Evolutionary conservation across 2,888 invertebrate genomes (phyloP).

Genomic region (Dione juno): DNA sequence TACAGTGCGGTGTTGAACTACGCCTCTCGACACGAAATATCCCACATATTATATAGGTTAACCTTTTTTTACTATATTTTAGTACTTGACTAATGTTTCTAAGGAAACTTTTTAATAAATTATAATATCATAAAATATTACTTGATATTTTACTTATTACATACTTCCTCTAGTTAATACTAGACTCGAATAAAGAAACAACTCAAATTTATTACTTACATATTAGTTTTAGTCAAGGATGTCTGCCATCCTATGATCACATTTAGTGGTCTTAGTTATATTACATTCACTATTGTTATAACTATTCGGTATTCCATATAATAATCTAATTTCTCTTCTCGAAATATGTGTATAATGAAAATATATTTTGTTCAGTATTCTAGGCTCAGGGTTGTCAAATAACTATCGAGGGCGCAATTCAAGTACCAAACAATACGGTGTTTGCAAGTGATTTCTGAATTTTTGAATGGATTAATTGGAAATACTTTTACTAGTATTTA

Average conservation of each 20-base stretch:
- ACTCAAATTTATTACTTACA: neutral
- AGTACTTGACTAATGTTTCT: too few species aligned
- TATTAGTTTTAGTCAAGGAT: neutral
- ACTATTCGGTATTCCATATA: slow-evolving; percentile 33
- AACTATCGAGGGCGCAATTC: neutral
- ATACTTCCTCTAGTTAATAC: neutral
- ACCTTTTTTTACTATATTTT: too few species aligned
- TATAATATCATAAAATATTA: too few species aligned
- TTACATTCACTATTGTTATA: slow-evolving; percentile 29
- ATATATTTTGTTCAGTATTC: slow-evolving; percentile 26
- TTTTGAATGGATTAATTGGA: too few species aligned
- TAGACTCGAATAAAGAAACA: neutral
- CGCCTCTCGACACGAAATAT: too few species aligned
- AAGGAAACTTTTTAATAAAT: too few species aligned
- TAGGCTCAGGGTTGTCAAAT: slow-evolving; percentile 31
- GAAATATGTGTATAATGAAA: slow-evolving; percentile 28
- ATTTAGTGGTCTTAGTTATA: slow-evolving; percentile 21
- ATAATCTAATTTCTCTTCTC: slow-evolving; percentile 41
- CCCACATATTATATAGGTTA: too few species aligned
- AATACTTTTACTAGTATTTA: too few species aligned
- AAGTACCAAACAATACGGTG: too few species aligned
- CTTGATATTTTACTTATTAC: neutral
- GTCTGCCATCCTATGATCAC: neutral
- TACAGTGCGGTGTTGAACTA: too few species aligned
- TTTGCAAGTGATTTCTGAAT: too few species aligned